Base-by-base conservation (phyloP, 1,140 invertebrate genomes). In the Bombus impatiens region DNA sequence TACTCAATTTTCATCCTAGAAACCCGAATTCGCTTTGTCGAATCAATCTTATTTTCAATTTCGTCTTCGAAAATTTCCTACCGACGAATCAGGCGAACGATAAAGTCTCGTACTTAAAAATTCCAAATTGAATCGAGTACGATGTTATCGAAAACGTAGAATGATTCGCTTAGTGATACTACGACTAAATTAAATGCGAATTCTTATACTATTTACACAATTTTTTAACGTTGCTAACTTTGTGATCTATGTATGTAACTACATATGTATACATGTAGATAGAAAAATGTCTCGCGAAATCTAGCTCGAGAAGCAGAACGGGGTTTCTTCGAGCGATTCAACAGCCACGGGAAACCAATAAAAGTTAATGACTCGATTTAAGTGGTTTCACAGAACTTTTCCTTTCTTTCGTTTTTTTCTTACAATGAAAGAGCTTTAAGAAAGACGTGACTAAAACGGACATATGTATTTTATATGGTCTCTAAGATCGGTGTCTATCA, bases 311-410 rank as follows among this genome's bases (percentile, higher is more conserved):
- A 40, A 1, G 10, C 18, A 62, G 22, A 62, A 82, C 25, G 37
- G 3, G 32, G 22, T 28, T 70, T 18, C 25, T 70, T 81, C n/a
- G 28, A 80, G 32, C 37, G 22, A 35, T 22, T 15, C 22, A 3
- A 53, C 37, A 18, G 10, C 2, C 15, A 32, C 28, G 4, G 44
- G 8, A 57, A 57, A 71, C 15, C 35, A 42, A 72, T 81, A 72
- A 72, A 81, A 72, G 35, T 81, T 72, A 81, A 81, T 72, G 37
- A 9, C 5, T 40, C 37, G 35, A 53, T 72, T 44, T 74, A 59
- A 42, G 8, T 28, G 22, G 28, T 53, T 81, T 40, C 15, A 40
- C 13, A 15, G 44, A 53, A 70, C 13, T 53, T 53, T 53, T 53
- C 47, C 47, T 53, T 53, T 53, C 47, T 53, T 53, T 22, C 9